These are phyloP conservation scores for Euleptes europaea DNA, from an alignment of 2,113 vertebrate species.

Conservation along the genomic window DNA sequence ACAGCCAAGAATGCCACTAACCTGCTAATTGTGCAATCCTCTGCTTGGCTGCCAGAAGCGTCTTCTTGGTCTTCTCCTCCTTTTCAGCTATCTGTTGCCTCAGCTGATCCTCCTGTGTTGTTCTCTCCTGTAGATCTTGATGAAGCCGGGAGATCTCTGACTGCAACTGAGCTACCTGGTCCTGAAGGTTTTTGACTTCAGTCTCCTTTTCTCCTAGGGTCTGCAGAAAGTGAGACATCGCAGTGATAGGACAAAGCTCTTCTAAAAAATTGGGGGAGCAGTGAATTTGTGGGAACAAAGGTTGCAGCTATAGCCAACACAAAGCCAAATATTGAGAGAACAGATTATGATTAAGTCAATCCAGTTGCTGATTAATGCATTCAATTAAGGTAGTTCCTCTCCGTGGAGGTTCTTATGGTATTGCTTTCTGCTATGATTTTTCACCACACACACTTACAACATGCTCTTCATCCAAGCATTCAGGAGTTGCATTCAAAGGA, in stretches of 20 bases:
- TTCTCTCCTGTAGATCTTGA: conserved; percentile 91
- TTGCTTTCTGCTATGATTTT: not conserved
- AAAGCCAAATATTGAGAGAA: not conserved
- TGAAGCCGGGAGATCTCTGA: conserved; percentile 83
- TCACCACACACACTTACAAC: not conserved
- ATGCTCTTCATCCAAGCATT: not conserved
- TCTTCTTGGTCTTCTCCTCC: conserved; percentile 94
- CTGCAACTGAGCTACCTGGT: conserved; percentile 84
- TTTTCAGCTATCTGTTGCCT: conserved; percentile 91
- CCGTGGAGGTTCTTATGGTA: not conserved
- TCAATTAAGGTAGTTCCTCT: not conserved
- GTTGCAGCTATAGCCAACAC: not conserved
- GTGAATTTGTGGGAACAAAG: not conserved
- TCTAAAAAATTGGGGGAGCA: not conserved
- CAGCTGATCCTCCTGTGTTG: conserved; percentile 85
- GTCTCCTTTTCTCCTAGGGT: conserved; percentile 85
- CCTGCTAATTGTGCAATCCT: conserved; percentile 88
- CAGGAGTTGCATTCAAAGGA: not conserved
- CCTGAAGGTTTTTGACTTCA: conserved; percentile 84
- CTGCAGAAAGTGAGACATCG: conserved; percentile 66
- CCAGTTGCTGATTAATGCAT: not conserved
- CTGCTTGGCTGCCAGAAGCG: conserved; percentile 88
- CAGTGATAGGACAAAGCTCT: not conserved
- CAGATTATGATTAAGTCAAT: not conserved
- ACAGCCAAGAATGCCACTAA: conserved; percentile 47